Evolutionary conservation across 1,140 invertebrate species (phyloP).

Genomic region (Apis dorsata): DNA sequence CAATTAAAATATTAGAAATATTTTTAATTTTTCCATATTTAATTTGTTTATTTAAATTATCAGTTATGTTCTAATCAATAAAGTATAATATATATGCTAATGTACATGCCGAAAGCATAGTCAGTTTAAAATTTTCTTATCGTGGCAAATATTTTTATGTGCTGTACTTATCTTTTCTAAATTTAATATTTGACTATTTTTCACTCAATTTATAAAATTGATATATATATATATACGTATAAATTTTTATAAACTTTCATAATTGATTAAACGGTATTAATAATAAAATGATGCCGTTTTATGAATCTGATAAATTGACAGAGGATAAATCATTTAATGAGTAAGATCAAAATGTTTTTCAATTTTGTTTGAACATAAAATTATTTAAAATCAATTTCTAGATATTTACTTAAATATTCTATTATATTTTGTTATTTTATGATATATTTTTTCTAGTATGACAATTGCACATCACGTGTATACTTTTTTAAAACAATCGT

Average conservation of each 20-base stretch:
- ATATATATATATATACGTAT: not conserved
- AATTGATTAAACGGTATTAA: not conserved
- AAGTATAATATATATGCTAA: not conserved
- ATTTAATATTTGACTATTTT: not conserved
- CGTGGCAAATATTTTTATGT: not conserved
- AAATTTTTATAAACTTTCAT: not conserved
- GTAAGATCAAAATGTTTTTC: not conserved
- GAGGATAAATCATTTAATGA: not conserved
- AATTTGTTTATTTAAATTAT: not conserved
- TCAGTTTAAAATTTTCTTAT: not conserved
- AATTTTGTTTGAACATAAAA: not conserved
- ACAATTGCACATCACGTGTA: not conserved
- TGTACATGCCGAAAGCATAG: not conserved
- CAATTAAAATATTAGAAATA: not conserved
- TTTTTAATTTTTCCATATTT: not conserved
- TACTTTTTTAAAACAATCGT: not conserved
- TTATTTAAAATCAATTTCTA: not conserved
- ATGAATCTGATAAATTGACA: not conserved
- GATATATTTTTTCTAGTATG: not conserved
- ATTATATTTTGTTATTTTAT: not conserved
- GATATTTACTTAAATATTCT: not conserved
- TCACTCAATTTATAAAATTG: too few species aligned
- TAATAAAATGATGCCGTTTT: conserved; percentile 11
- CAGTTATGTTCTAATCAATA: not conserved
- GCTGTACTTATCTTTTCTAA: not conserved